These are phyloP conservation scores for Procapra przewalskii DNA, from an alignment of 2,113 vertebrate genomes.

Conservation along the genomic window DNA sequence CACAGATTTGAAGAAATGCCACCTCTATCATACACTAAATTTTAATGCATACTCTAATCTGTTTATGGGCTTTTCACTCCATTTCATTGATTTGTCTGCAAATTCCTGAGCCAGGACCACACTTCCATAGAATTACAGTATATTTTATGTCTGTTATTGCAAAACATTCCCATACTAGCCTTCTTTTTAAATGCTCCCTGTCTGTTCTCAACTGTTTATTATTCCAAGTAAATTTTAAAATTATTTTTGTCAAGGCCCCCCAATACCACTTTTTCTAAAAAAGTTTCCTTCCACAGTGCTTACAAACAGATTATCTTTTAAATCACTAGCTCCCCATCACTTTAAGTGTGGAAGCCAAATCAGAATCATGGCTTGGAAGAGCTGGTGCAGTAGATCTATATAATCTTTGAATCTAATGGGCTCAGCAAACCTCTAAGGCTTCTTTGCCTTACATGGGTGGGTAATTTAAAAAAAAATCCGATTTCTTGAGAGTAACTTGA, in stretches of 20 bases:
- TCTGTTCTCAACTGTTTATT: background rate
- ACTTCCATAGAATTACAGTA: background rate
- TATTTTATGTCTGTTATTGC: background rate
- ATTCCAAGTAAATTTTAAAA: slow-evolving; percentile 28
- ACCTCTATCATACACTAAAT: background rate
- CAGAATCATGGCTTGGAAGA: background rate
- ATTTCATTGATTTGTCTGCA: background rate
- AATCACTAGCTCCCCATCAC: background rate
- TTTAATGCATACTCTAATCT: background rate
- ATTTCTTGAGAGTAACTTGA: background rate
- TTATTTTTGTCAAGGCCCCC: background rate
- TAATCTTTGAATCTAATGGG: background rate
- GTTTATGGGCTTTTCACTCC: background rate
- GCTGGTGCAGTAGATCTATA: background rate
- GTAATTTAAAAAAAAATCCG: background rate
- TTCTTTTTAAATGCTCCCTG: background rate
- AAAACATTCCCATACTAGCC: background rate
- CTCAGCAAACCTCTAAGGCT: background rate
- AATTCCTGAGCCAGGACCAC: background rate
- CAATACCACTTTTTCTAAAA: background rate
- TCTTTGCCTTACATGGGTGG: background rate
- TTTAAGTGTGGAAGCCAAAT: background rate
- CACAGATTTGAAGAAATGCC: slow-evolving; percentile 10
- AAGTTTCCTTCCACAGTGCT: background rate
- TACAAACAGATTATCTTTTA: background rate